phyloP scores from a whole-genome alignment of 2,113 vertebrate genomes.

The Henicopernis longicauda region DNA sequence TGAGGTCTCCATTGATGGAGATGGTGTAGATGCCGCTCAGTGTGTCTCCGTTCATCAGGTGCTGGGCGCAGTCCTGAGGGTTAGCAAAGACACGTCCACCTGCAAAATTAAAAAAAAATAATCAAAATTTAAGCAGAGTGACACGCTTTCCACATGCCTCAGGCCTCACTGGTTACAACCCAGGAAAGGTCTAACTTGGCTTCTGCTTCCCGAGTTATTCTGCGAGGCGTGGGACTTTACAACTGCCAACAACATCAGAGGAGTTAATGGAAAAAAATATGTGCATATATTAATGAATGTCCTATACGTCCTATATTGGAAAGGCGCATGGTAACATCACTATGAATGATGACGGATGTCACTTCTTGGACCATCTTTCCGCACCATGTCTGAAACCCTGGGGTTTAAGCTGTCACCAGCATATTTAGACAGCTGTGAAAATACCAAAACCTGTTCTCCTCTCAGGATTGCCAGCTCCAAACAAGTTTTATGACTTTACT shows the following conservation, averaged over 20 bases:
- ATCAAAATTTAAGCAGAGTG: background rate
- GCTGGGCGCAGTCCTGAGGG: conserved; percentile 95
- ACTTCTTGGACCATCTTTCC: background rate
- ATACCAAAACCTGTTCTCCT: background rate
- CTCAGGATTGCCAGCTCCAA: background rate
- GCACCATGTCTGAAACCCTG: background rate
- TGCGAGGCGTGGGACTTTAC: fast-evolving
- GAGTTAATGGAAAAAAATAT: background rate
- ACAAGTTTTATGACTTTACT: background rate
- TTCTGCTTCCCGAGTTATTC: background rate
- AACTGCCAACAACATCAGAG: background rate
- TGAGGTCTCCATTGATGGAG: conserved; percentile 87
- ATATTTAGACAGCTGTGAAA: conserved; percentile 9
- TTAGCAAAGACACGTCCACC: conserved; percentile 90
- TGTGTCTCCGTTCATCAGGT: conserved; percentile 90
- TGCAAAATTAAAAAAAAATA: conserved; percentile 42
- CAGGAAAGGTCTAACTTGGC: background rate
- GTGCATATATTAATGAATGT: background rate
- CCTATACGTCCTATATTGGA: background rate
- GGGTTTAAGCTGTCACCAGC: background rate
- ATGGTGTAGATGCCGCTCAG: conserved; percentile 90
- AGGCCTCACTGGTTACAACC: background rate
- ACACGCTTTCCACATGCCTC: background rate
- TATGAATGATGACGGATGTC: background rate
- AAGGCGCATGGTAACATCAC: background rate